These are phyloP conservation scores for Choloepus hoffmanni DNA, from an alignment of 2,113 vertebrate genomes.

Conservation along the genomic window DNA sequence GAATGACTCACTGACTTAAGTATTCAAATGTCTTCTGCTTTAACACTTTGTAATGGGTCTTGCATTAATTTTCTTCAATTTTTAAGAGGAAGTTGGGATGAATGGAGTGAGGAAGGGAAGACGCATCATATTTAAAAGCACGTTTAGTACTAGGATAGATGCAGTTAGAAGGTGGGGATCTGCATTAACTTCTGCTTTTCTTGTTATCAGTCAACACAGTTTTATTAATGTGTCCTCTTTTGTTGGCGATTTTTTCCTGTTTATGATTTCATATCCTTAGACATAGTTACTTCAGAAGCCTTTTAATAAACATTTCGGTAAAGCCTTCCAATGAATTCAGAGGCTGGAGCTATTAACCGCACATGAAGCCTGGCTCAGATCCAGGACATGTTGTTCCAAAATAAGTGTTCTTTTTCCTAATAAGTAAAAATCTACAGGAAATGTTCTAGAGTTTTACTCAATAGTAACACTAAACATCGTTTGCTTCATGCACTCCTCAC, in stretches of 20 bases:
- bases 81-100: not conserved
- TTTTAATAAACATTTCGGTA: slow-evolving; percentile 48
- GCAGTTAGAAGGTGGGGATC: not conserved
- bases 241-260: not conserved
- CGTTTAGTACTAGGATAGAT: not conserved
- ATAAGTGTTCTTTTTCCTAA: not conserved
- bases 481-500: not conserved
- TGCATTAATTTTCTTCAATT: not conserved
- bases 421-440: slow-evolving; percentile 31
- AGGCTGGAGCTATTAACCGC: slow-evolving; percentile 13
- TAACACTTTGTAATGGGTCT: not conserved
- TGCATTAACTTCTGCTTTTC: not conserved
- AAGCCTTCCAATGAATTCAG: slow-evolving; percentile 28
- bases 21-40: not conserved
- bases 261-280: not conserved
- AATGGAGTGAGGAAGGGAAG: not conserved
- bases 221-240: slow-evolving; percentile 31
- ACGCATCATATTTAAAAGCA: not conserved
- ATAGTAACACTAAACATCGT: not conserved
- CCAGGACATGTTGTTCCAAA: not conserved
- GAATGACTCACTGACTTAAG: not conserved
- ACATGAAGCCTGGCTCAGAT: not conserved
- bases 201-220: not conserved
- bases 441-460: slow-evolving; percentile 4
- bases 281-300: not conserved